phyloP scores from a whole-genome alignment of 2,113 vertebrate genomes.

The Colossoma macropomum region DNA sequence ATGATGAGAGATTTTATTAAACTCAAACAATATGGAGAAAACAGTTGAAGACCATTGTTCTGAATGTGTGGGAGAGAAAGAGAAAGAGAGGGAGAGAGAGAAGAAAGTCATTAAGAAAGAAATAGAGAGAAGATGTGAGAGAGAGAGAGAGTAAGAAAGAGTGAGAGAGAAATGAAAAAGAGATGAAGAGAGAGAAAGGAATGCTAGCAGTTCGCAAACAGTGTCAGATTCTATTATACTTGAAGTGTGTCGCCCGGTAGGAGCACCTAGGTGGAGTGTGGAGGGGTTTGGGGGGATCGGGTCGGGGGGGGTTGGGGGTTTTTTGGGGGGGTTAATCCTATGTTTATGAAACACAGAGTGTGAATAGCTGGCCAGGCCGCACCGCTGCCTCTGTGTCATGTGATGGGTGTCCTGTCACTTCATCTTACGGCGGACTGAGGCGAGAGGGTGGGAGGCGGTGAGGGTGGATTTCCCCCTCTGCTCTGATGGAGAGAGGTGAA shows the following conservation, averaged over 20 bases:
- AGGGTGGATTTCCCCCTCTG: not conserved
- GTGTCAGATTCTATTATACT: slow-evolving; percentile 56
- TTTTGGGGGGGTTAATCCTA: slow-evolving; percentile 42
- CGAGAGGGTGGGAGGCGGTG: not conserved
- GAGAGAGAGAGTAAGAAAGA: slow-evolving; percentile 22
- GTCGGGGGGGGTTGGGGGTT: slow-evolving; percentile 31
- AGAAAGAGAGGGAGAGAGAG: slow-evolving; percentile 18
- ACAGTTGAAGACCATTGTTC: no score
- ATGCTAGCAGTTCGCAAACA: slow-evolving; percentile 48
- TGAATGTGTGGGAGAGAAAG: slow-evolving; percentile 11
- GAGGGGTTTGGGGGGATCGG: slow-evolving; percentile 36
- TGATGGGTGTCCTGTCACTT: slow-evolving; percentile 46
- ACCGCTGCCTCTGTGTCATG: slow-evolving; percentile 31
- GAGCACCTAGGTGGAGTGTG: slow-evolving; percentile 44
- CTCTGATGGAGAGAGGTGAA: slow-evolving; percentile 28
- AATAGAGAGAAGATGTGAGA: not conserved
- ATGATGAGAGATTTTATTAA: no score
- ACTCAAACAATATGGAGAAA: no score
- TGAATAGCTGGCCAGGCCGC: slow-evolving; percentile 43
- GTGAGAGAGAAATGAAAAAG: slow-evolving; percentile 19
- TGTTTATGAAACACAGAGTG: slow-evolving; percentile 54
- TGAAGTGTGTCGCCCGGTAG: slow-evolving; percentile 34
- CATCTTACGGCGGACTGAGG: slow-evolving; percentile 25
- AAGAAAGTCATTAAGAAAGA: not conserved
- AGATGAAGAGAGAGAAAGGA: slow-evolving; percentile 38